These are phyloP conservation scores for Cerastis rubricosa DNA, from an alignment of 2,888 invertebrate species.

Conservation along the genomic window DNA sequence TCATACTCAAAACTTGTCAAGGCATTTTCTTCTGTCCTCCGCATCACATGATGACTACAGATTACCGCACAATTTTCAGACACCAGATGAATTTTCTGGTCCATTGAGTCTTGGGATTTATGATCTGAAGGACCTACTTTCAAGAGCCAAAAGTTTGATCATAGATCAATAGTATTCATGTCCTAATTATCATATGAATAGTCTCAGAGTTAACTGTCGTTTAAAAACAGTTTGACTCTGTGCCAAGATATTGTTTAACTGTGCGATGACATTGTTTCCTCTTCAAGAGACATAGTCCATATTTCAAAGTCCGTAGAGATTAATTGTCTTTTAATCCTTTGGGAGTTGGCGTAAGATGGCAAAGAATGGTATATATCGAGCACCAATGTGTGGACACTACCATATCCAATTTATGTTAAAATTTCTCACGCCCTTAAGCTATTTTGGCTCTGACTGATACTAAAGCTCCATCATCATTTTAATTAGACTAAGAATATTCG, in stretches of 20 bases:
- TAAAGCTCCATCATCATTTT: constrained; percentile 40
- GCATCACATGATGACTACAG: not conserved
- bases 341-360: constrained; percentile 1
- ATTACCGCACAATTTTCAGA: not conserved
- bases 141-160: constrained; percentile 21
- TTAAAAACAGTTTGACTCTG: constrained; percentile 43
- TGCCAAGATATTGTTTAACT: constrained; percentile 60
- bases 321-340: constrained; percentile 34
- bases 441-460: constrained; percentile 25
- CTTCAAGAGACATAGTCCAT: constrained; percentile 34
- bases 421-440: constrained; percentile 23
- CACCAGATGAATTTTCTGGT: not conserved
- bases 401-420: not conserved
- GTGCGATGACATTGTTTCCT: constrained; percentile 52
- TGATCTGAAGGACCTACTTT: not conserved
- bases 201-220: constrained; percentile 29
- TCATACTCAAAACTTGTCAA: not conserved
- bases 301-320: constrained; percentile 29
- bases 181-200: constrained; percentile 29
- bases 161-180: constrained; percentile 14
- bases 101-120: not conserved
- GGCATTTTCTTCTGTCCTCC: not conserved
- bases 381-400: not conserved
- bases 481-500: constrained; percentile 47
- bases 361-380: not conserved